Conservation (phyloP, 2,888 invertebrate species). For the Conops quadrifasciatus region DNA sequence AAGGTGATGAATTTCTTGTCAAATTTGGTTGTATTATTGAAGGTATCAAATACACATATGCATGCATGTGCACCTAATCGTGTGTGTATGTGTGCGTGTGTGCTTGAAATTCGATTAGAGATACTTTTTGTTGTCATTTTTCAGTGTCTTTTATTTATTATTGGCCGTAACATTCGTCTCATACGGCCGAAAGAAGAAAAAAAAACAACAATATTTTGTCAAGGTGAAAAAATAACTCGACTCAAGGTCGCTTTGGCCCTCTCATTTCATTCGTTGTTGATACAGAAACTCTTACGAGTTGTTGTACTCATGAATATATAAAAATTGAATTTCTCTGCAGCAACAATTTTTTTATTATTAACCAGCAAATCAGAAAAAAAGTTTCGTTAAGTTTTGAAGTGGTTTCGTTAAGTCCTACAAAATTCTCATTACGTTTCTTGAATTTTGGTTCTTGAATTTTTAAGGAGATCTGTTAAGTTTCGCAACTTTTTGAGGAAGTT, state of each 20-base stretch:
- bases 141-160: constrained; percentile 22
- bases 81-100: constrained; percentile 8
- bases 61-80: no score
- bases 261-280: constrained; percentile 27
- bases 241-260: constrained; percentile 60
- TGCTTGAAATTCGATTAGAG: neutral
- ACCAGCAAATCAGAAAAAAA: neutral
- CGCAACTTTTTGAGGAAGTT: neutral
- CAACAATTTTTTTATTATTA: neutral
- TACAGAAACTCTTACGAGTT: constrained; percentile 5
- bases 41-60: no score
- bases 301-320: constrained; percentile 3
- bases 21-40: neutral
- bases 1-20: neutral
- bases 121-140: constrained; percentile 22
- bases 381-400: neutral
- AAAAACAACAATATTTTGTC: constrained; percentile 41
- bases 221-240: constrained; percentile 66
- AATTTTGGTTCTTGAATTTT: no score
- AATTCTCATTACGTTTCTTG: no score
- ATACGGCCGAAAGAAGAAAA: neutral
- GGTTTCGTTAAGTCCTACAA: neutral
- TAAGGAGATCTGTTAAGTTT: no score
- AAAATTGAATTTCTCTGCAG: constrained; percentile 1
- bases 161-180: constrained; percentile 16